Base-by-base conservation (phyloP, 2,797 vertebrate genomes). In the Poecilia velifera region DNA sequence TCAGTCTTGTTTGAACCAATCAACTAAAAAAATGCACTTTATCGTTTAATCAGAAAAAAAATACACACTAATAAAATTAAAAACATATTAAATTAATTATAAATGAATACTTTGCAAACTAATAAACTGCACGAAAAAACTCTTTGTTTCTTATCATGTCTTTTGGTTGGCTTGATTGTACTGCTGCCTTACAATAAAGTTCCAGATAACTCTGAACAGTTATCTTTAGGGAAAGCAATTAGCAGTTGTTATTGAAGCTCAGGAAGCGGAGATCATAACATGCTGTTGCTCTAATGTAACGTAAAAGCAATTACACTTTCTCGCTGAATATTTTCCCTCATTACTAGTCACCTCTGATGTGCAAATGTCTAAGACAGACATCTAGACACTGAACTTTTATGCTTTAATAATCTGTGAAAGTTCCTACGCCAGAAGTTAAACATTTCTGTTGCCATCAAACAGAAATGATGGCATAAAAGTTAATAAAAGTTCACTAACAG, bases 221-320 rank as follows among this genome's bases (percentile, higher is more conserved):
- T 86, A 79, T 87, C 51, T 77, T 74, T 68, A 28, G 46, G 79
- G 55, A 84, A 85, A 88, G 79, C 81, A 91, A 89, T 91, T 92
- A 93, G 80, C 20, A 0, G 36, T 84, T 87, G 80, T 84, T 88
- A 71, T 76, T 83, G 73, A 84, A 80, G 76, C 78, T 41, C 74
- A 80, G 81, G 76, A 86, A 76, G 79, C 72, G 78, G 76, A 76
- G 86, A 88, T 89, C 79, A 80, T 85, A 79, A 82, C 28, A 13
- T 78, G 85, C 77, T 80, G 76, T 76, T 89, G 78, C 83, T 80
- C 74, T 85, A 34, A 80, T 83, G 79, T 84, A 82, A 90, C 77
- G 77, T 68, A 73, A 87, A 90, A 86, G 84, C 86, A 89, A 91
- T 90, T 89, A 82, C 79, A 81, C 85, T 74, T 82, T 73, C 84